These are phyloP conservation scores for Sarcophilus harrisii DNA, from an alignment of 2,797 vertebrate species.

Conservation along the genomic window DNA sequence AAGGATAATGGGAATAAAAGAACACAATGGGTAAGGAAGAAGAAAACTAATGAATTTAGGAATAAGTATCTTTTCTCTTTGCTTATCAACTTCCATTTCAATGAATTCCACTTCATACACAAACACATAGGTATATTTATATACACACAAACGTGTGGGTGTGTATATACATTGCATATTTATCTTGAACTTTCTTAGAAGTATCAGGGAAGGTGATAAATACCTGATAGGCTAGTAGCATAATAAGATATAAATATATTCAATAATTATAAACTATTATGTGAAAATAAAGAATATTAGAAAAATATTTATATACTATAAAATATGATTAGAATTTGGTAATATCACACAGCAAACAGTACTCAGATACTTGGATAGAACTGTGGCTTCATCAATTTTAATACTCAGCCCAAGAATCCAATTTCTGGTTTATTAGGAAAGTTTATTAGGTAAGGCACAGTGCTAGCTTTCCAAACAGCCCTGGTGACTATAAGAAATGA, in stretches of 20 bases:
- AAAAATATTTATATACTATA: background rate
- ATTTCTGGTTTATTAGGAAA: constrained; percentile 6
- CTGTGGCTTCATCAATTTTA: background rate
- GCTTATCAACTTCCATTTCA: background rate
- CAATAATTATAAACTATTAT: background rate
- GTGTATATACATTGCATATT: background rate
- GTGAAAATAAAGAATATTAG: background rate
- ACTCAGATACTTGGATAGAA: background rate
- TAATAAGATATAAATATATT: background rate
- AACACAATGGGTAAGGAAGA: background rate
- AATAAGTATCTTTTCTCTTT: background rate
- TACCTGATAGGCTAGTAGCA: background rate
- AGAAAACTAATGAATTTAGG: background rate
- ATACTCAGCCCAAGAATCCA: background rate
- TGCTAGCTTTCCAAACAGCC: background rate
- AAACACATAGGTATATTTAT: too few species aligned
- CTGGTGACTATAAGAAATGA: background rate
- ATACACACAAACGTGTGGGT: too few species aligned
- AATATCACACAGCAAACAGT: background rate
- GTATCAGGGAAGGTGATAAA: background rate
- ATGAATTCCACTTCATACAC: background rate
- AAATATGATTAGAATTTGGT: background rate
- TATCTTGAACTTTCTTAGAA: background rate
- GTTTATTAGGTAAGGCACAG: background rate
- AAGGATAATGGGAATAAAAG: background rate